A percentile compares a stretch with the other conserved stretches of the same genome.
Conservation (phyloP, 2,888 invertebrate species). For the Eupithecia subumbrata region DNA sequence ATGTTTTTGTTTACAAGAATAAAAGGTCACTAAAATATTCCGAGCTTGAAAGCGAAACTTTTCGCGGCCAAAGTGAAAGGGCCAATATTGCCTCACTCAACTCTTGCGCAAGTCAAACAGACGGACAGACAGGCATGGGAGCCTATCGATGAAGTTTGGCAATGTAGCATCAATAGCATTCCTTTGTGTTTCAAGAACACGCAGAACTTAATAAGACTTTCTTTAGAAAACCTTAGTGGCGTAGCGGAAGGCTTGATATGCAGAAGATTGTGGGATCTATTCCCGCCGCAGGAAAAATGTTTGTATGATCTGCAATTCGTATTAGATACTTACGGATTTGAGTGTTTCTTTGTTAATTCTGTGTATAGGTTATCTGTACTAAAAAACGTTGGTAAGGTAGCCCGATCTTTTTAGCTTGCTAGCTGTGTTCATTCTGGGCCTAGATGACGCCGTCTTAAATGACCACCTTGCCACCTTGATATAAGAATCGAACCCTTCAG, state of each 20-base stretch:
- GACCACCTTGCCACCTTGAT: too few relatives aligned
- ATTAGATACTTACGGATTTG: not conserved
- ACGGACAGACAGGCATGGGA: not conserved
- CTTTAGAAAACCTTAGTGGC: not conserved
- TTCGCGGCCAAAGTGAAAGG: slow-evolving; percentile 26
- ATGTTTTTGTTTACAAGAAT: not conserved
- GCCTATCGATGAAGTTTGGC: not conserved
- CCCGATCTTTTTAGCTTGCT: too few relatives aligned
- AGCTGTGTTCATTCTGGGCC: too few relatives aligned
- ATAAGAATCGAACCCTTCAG: too few relatives aligned
- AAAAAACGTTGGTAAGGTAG: too few relatives aligned
- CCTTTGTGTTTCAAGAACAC: not conserved
- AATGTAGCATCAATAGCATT: not conserved
- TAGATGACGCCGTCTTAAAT: too few relatives aligned
- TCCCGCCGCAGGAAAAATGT: not conserved
- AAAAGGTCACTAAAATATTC: slow-evolving; percentile 3
- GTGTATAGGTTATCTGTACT: too few relatives aligned
- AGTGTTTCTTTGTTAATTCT: too few relatives aligned
- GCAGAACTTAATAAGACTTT: not conserved
- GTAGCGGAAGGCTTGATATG: not conserved
- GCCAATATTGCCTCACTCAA: slow-evolving; percentile 19
- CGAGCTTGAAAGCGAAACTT: slow-evolving; percentile 8
- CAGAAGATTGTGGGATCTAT: not conserved
- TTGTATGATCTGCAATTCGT: not conserved
- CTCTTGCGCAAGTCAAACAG: slow-evolving; percentile 20